Percentiles rank a stretch among this genome's conserved stretches.
These are phyloP conservation scores for Uria lomvia DNA, from an alignment of 2,113 vertebrate genomes.

Conservation along the genomic window DNA sequence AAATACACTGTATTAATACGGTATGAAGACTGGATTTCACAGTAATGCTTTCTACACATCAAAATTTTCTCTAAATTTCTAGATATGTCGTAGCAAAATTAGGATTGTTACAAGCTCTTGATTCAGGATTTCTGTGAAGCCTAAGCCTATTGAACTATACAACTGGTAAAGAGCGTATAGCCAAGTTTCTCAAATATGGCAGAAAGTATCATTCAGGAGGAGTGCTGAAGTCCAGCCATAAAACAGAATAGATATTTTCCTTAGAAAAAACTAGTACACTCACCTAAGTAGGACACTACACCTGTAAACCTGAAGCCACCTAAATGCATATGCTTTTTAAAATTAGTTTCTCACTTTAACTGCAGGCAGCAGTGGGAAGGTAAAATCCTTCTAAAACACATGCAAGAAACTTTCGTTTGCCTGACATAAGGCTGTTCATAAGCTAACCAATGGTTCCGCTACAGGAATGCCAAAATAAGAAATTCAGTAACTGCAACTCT, in stretches of 20 bases:
- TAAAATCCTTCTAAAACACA: neutral
- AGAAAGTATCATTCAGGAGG: neutral
- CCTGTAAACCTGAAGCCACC: neutral
- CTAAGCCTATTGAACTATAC: neutral
- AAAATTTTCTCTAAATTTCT: neutral
- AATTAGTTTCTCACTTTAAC: neutral
- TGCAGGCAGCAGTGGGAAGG: neutral
- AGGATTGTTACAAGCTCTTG: neutral
- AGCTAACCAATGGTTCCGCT: neutral
- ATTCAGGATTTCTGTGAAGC: neutral
- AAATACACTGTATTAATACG: neutral
- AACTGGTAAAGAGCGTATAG: neutral
- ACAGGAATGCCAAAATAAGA: neutral
- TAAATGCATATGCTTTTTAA: neutral
- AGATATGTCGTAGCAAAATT: neutral
- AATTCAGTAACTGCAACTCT: neutral
- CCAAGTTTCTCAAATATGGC: neutral
- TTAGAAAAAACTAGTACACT: neutral
- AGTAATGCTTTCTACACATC: neutral
- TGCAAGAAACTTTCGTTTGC: neutral
- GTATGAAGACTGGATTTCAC: neutral
- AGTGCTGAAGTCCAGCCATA: neutral
- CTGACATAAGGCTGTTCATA: neutral
- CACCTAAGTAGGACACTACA: neutral
- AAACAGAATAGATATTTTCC: neutral